A percentile compares a stretch with the other conserved stretches of the same genome.
Evolutionary conservation across 30 jellyfish, hydroid and myxozoan genomes (phyloP).

Genomic region (Mastigias papua): DNA sequence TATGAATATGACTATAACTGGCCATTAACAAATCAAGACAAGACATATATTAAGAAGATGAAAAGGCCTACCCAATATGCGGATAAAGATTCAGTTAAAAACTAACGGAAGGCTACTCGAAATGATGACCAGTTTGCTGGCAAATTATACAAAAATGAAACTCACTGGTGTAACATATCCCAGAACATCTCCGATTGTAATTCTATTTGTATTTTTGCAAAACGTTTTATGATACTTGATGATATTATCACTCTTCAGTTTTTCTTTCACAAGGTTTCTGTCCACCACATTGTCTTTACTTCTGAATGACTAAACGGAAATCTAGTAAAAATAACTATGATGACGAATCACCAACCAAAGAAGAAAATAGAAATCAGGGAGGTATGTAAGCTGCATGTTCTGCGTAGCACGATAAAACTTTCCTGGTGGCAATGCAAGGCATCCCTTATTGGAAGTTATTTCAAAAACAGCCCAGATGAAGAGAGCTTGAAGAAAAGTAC

Average conservation of each 20-base stretch:
- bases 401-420: neutral
- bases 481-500: neutral
- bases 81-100: no score
- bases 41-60: no score
- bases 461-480: neutral
- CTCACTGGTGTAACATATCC: slow-evolving; percentile 98
- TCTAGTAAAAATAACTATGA: neutral
- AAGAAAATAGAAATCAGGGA: no score
- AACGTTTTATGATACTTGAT: slow-evolving; percentile 72
- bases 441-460: no score
- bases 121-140: no score
- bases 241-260: slow-evolving; percentile 60
- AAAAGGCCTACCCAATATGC: no score
- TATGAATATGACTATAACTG: no score
- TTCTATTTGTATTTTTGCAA: slow-evolving; percentile 38
- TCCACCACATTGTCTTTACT: slow-evolving; percentile 52
- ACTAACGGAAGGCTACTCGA: no score
- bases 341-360: no score
- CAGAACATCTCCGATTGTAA: slow-evolving; percentile 80
- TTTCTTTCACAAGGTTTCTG: slow-evolving; percentile 65
- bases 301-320: slow-evolving; percentile 26
- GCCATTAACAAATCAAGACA: no score
- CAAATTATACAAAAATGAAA: neutral
- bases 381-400: neutral
- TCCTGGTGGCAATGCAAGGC: no score